Evolutionary conservation across 1,140 invertebrate genomes (phyloP).

Genomic region (Leptinotarsa texana): DNA sequence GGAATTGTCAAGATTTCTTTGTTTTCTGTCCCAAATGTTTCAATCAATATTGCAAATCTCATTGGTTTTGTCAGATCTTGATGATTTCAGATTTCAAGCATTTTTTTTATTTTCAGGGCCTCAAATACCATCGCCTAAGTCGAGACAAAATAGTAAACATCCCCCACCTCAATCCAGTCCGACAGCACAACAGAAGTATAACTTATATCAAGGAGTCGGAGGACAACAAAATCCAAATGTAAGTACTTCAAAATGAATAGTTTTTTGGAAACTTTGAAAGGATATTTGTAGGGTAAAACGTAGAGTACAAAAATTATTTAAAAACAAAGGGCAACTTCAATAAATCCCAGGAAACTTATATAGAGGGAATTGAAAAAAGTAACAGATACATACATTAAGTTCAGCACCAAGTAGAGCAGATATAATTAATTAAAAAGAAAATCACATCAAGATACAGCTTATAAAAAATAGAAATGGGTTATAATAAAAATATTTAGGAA

Average conservation of each 20-base stretch:
- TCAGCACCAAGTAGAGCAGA: too few relatives aligned
- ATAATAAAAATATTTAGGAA: slow-evolving; percentile 57
- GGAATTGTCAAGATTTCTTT: too few relatives aligned
- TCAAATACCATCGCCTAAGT: slow-evolving; percentile 54
- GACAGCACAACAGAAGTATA: slow-evolving; percentile 52
- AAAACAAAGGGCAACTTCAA: too few relatives aligned
- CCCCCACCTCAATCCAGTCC: slow-evolving; percentile 52
- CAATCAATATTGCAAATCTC: too few relatives aligned
- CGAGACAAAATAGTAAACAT: slow-evolving; percentile 52
- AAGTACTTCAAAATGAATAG: slow-evolving; percentile 31
- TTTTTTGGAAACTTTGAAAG: slow-evolving; percentile 11
- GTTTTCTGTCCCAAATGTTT: too few relatives aligned
- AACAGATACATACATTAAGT: too few relatives aligned
- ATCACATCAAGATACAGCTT: slow-evolving; percentile 65
- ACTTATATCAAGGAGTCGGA: slow-evolving; percentile 49
- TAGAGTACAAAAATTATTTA: too few relatives aligned
- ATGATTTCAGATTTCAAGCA: too few relatives aligned
- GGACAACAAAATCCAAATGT: slow-evolving; percentile 49
- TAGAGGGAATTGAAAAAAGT: too few relatives aligned
- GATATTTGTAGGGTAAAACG: background rate
- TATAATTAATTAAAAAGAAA: slow-evolving; percentile 52
- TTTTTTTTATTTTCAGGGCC: slow-evolving; percentile 40
- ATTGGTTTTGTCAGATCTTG: too few relatives aligned
- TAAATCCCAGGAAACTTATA: too few relatives aligned
- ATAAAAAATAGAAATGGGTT: slow-evolving; percentile 60